Conservation (phyloP, 64 coral and sea anemone genomes). For the Pocillopora verrucosa region DNA sequence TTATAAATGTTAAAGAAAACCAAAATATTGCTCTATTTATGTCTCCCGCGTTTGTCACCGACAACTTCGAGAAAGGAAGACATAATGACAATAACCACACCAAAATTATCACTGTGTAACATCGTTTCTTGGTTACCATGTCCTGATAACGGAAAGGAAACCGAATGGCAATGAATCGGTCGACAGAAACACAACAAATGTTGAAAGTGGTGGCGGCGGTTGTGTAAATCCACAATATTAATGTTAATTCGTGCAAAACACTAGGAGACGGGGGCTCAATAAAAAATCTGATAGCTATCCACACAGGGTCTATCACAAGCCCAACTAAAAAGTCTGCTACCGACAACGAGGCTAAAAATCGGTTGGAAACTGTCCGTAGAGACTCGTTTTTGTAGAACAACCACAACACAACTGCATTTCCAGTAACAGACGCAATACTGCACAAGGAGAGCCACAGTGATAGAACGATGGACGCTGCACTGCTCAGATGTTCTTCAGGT, state of each 20-base stretch:
- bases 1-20: not conserved
- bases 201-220: not conserved
- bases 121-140: not conserved
- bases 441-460: not conserved
- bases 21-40: not conserved
- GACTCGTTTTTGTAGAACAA: conserved; percentile 24
- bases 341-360: conserved; percentile 12
- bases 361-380: conserved; percentile 21
- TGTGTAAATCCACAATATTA: not conserved
- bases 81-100: not conserved
- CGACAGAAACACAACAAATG: conserved; percentile 20
- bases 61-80: not conserved
- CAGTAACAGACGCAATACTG: not conserved
- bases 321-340: not conserved
- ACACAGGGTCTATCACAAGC: not conserved
- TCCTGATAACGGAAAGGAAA: conserved; percentile 28
- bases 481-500: not conserved
- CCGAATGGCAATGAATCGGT: conserved; percentile 16
- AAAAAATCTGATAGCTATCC: not conserved
- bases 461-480: not conserved
- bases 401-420: conserved; percentile 28
- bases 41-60: not conserved
- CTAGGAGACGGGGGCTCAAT: not conserved
- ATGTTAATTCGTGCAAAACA: not conserved
- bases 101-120: not conserved